Evolutionary conservation across 2,888 invertebrate genomes (phyloP).

Genomic region (Noctua fimbriata): DNA sequence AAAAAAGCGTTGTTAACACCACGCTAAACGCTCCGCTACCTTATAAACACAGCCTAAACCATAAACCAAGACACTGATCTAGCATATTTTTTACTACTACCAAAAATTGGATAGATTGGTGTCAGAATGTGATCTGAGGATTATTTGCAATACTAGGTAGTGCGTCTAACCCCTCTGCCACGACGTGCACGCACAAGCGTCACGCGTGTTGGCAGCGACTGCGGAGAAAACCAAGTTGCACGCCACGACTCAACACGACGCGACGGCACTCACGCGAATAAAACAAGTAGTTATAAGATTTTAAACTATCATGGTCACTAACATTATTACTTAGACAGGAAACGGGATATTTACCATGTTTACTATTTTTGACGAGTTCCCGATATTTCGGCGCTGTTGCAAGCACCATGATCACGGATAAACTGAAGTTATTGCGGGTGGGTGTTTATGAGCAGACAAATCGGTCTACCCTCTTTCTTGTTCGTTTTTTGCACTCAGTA

Average conservation of each 20-base stretch:
- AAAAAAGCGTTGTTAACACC: background rate
- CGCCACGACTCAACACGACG: background rate
- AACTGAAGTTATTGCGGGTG: too few relatives aligned
- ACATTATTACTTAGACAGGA: too few relatives aligned
- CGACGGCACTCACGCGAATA: background rate
- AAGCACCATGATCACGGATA: too few relatives aligned
- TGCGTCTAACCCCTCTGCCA: background rate
- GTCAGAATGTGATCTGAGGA: slow-evolving; percentile 33
- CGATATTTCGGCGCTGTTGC: too few relatives aligned
- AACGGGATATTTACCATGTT: too few relatives aligned
- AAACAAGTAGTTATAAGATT: background rate
- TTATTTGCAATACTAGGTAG: slow-evolving; percentile 5
- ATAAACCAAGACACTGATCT: slow-evolving; percentile 53
- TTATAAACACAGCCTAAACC: background rate
- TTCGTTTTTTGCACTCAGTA: too few relatives aligned
- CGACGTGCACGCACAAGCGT: background rate
- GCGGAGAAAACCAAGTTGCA: background rate
- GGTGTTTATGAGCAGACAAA: too few relatives aligned
- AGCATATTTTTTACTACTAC: slow-evolving; percentile 67
- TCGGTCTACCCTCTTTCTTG: too few relatives aligned
- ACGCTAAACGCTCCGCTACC: slow-evolving; percentile 18
- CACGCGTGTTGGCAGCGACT: background rate
- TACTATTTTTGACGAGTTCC: too few relatives aligned
- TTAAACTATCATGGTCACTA: too few relatives aligned
- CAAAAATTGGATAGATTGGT: slow-evolving; percentile 53